These are phyloP conservation scores for Glossophaga mutica DNA, from an alignment of 2,797 vertebrate species.

Conservation along the genomic window DNA sequence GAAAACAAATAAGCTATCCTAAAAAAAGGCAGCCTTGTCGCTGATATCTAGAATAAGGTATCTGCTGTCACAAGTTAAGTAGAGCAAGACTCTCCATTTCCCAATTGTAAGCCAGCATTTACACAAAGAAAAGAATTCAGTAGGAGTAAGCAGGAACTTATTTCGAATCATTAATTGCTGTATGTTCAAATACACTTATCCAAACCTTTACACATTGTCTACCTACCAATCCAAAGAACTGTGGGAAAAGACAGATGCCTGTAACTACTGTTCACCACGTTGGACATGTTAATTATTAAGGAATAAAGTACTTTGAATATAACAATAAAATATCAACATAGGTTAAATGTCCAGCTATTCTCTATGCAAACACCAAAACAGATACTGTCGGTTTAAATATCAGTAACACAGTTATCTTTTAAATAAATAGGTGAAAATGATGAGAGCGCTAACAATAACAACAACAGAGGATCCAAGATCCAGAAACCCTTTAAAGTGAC, in stretches of 20 bases:
- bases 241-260: not conserved
- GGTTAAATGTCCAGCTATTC: not conserved
- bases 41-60: slow-evolving; percentile 55
- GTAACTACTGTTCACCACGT: not conserved
- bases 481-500: not conserved
- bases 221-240: not conserved
- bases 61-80: slow-evolving; percentile 53
- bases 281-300: not conserved
- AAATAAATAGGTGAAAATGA: not conserved
- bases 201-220: not conserved
- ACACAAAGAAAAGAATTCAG: slow-evolving; percentile 8
- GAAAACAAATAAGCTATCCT: slow-evolving; percentile 30
- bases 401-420: not conserved
- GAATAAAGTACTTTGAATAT: not conserved
- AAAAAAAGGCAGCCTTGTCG: slow-evolving; percentile 46
- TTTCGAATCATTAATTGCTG: not conserved
- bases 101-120: slow-evolving; percentile 1
- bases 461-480: not conserved
- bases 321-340: slow-evolving; percentile 20
- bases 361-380: not conserved
- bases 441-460: not conserved
- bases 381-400: not conserved
- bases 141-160: not conserved
- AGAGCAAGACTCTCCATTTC: slow-evolving; percentile 59
- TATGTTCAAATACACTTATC: not conserved